Percentiles rank a stretch among this genome's conserved stretches.
Evolutionary conservation across 2,888 invertebrate genomes (phyloP).

Genomic region (Megamerina dolium): DNA sequence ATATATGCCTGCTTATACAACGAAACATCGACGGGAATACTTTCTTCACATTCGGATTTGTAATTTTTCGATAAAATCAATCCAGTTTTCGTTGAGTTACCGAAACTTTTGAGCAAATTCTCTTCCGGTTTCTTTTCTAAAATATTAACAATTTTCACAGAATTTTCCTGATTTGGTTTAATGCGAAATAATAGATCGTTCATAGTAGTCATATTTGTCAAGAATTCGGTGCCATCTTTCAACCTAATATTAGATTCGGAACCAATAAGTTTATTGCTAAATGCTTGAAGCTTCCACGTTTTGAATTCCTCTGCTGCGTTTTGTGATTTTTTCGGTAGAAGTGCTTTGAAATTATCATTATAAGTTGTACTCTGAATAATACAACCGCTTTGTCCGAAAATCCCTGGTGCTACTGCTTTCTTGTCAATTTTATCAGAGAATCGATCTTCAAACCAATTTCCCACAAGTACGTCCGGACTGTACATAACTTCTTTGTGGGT

Average conservation of each 20-base stretch:
- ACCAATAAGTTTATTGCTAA: slow-evolving; percentile 19
- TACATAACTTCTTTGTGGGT: too few relatives aligned
- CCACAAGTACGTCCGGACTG: slow-evolving; percentile 18
- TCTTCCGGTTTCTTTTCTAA: background rate
- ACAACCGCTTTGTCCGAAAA: slow-evolving; percentile 19
- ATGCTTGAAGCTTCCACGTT: slow-evolving; percentile 16
- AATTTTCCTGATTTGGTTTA: background rate
- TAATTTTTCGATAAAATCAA: too few relatives aligned
- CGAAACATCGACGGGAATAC: too few relatives aligned
- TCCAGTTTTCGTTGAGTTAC: background rate
- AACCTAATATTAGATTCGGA: slow-evolving; percentile 19
- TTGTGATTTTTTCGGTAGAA: slow-evolving; percentile 2
- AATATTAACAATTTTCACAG: background rate
- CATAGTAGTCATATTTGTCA: slow-evolving; percentile 21
- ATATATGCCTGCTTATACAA: too few relatives aligned
- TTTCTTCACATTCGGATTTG: too few relatives aligned
- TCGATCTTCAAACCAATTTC: slow-evolving; percentile 31
- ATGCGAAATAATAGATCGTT: slow-evolving; percentile 20
- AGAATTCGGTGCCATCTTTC: slow-evolving; percentile 22
- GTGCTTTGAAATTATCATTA: slow-evolving; percentile 4
- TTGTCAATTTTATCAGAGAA: slow-evolving; percentile 11
- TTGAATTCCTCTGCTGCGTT: slow-evolving; percentile 3
- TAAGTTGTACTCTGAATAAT: background rate
- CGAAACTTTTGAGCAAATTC: background rate
- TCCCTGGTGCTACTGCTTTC: slow-evolving; percentile 18